Evolutionary conservation across 2,797 vertebrate genomes (phyloP).

Genomic region (Cyclura pinguis): DNA sequence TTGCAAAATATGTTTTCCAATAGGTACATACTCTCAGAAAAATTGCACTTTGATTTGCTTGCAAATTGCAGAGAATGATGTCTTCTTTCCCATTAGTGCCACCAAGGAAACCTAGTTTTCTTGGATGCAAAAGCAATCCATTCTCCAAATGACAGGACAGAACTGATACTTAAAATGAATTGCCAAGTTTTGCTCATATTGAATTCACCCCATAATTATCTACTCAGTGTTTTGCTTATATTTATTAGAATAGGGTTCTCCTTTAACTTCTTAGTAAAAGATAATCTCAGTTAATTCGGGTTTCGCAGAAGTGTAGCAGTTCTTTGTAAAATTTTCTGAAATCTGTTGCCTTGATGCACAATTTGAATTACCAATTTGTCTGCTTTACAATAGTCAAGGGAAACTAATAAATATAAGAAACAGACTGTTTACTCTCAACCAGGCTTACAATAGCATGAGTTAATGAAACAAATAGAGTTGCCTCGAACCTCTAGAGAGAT

Average conservation of each 20-base stretch:
- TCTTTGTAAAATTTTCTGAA: not conserved
- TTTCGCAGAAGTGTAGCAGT: not conserved
- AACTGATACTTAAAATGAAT: conserved; percentile 51
- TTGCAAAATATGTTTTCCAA: conserved; percentile 59
- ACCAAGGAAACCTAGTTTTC: conserved; percentile 57
- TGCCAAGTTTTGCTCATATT: conserved; percentile 63
- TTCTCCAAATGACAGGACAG: conserved; percentile 63
- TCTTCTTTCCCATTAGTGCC: conserved; percentile 70
- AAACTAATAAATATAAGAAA: conserved; percentile 15
- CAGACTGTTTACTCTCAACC: conserved; percentile 5
- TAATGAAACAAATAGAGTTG: conserved; percentile 12
- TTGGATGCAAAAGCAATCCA: conserved; percentile 36
- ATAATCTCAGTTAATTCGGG: not conserved
- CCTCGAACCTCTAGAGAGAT: not conserved
- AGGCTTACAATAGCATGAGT: conserved; percentile 33
- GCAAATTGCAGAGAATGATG: conserved; percentile 62
- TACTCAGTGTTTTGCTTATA: not conserved
- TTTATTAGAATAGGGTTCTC: not conserved
- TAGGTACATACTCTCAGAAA: conserved; percentile 54
- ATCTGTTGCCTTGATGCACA: conserved; percentile 24
- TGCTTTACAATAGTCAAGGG: conserved; percentile 3
- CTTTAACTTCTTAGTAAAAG: not conserved
- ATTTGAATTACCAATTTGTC: conserved; percentile 17
- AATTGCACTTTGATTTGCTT: conserved; percentile 60
- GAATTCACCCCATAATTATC: conserved; percentile 56